phyloP scores from a whole-genome alignment of 2,888 invertebrate species.

The Plagodis dolabraria region DNA sequence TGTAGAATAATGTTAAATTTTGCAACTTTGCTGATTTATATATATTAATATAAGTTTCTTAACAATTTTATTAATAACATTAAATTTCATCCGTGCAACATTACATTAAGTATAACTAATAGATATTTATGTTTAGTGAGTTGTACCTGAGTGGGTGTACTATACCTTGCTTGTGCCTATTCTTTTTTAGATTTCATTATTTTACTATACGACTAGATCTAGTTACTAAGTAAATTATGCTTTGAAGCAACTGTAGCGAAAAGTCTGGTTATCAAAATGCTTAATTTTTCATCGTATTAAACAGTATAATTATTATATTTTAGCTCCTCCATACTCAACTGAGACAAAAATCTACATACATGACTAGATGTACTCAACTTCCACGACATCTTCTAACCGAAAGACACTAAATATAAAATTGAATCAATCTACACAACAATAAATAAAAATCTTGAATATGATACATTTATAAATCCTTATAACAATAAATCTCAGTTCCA shows the following conservation, averaged over 20 bases:
- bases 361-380: constrained; percentile 14
- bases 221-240: neutral
- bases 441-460: neutral
- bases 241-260: constrained; percentile 47
- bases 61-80: too few relatives aligned
- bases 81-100: too few relatives aligned
- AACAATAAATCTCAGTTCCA: constrained; percentile 3
- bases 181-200: too few relatives aligned
- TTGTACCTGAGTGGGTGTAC: too few relatives aligned
- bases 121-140: too few relatives aligned
- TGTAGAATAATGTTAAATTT: too few relatives aligned
- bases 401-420: too few relatives aligned
- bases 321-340: neutral
- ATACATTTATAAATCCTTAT: neutral
- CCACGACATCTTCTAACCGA: neutral
- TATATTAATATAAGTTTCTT: too few relatives aligned
- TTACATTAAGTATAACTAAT: too few relatives aligned
- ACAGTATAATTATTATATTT: constrained; percentile 4
- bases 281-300: constrained; percentile 26
- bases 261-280: constrained; percentile 62
- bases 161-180: too few relatives aligned
- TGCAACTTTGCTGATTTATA: too few relatives aligned
- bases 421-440: too few relatives aligned
- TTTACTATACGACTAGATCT: neutral
- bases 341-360: constrained; percentile 11